Conservation (phyloP, 2,113 vertebrate species). For the Procavia capensis region DNA sequence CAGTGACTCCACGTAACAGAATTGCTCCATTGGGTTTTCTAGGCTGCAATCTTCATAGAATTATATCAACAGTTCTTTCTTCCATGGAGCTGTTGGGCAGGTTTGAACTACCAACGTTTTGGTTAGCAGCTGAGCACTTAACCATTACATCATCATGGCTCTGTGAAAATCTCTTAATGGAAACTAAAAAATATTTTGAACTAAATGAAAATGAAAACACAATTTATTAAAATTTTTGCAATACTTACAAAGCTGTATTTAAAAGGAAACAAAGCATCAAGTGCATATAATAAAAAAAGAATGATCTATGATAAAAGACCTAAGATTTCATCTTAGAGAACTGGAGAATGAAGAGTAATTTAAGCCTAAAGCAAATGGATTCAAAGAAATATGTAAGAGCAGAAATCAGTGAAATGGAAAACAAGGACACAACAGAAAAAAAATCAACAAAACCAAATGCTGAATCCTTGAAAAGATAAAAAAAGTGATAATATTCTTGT, state of each 20-base stretch:
- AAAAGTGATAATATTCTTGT: background rate
- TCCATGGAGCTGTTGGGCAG: background rate
- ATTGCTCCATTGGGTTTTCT: background rate
- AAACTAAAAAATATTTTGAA: background rate
- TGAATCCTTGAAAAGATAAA: background rate
- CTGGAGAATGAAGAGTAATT: background rate
- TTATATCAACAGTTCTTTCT: background rate
- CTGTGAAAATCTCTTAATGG: background rate
- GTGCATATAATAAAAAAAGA: background rate
- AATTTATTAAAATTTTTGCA: background rate
- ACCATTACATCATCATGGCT: background rate
- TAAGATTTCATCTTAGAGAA: background rate
- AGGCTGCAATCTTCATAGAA: background rate
- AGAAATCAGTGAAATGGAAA: background rate
- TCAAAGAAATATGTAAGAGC: background rate
- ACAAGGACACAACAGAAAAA: background rate
- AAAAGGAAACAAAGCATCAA: background rate
- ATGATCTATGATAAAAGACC: background rate
- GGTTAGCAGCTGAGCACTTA: background rate
- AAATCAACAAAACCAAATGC: background rate
- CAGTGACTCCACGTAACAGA: background rate
- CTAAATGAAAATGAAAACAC: background rate
- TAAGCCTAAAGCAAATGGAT: background rate
- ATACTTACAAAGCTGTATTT: background rate
- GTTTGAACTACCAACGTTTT: background rate